Evolutionary conservation across 2,888 invertebrate genomes (phyloP).

Genomic region (Tethea ocularis): DNA sequence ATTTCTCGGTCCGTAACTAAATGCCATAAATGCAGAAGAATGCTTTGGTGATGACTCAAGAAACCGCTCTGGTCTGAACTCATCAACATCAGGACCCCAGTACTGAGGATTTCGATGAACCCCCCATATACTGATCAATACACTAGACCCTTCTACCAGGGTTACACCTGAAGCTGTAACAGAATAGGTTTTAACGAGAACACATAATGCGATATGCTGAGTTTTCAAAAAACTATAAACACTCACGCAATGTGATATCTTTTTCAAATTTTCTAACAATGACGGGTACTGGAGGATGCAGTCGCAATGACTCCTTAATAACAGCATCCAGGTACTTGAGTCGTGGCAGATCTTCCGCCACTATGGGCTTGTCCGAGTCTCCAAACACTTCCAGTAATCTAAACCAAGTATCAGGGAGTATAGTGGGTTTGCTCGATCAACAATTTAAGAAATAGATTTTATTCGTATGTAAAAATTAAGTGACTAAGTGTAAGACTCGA

Average conservation of each 20-base stretch:
- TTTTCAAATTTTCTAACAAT: slow-evolving; percentile 31
- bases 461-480: too few species aligned
- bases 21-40: slow-evolving; percentile 41
- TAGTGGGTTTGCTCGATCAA: too few species aligned
- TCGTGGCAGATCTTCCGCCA: slow-evolving; percentile 28
- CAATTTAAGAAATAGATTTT: too few species aligned
- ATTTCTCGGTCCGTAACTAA: slow-evolving; percentile 48
- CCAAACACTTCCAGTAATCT: slow-evolving; percentile 41
- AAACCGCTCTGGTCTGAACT: slow-evolving; percentile 58
- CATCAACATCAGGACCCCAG: slow-evolving; percentile 57
- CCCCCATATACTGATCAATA: slow-evolving; percentile 46
- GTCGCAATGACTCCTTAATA: slow-evolving; percentile 29
- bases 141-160: slow-evolving; percentile 34
- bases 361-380: slow-evolving; percentile 26
- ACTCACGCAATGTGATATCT: slow-evolving; percentile 30
- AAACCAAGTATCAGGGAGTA: too few species aligned
- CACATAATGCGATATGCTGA: too few species aligned
- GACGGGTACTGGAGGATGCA: slow-evolving; percentile 44
- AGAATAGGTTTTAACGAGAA: too few species aligned
- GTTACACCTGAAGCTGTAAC: slow-evolving; percentile 43
- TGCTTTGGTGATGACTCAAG: slow-evolving; percentile 36
- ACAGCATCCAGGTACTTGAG: slow-evolving; percentile 41
- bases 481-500: too few species aligned
- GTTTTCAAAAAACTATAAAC: too few species aligned
- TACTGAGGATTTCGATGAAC: slow-evolving; percentile 53